Conservation (phyloP, 1,140 invertebrate genomes). For the Cotesia typhae region DNA sequence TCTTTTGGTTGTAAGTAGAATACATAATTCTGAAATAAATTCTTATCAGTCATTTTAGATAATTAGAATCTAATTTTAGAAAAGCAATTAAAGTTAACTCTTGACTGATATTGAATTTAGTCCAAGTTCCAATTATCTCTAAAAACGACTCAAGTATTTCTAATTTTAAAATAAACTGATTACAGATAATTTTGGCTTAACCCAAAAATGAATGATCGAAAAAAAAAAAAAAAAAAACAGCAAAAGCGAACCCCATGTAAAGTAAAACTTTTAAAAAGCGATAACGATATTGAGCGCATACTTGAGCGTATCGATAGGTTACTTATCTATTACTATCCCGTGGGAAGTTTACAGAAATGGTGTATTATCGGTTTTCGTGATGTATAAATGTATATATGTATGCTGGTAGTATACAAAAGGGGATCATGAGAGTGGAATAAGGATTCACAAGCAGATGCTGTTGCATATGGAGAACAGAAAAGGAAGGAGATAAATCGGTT, state of each 20-base stretch:
- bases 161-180: conserved; percentile 1
- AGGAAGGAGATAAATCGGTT: conserved; percentile 60
- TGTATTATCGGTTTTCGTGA: conserved; percentile 1
- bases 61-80: too few species aligned
- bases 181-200: conserved; percentile 9
- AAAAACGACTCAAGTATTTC: neutral
- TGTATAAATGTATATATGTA: conserved; percentile 1
- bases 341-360: conserved; percentile 15
- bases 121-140: too few species aligned
- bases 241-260: conserved; percentile 35
- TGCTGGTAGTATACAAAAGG: neutral
- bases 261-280: conserved; percentile 44
- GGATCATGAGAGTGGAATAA: conserved; percentile 32
- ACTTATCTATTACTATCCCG: too few species aligned
- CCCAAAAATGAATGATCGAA: conserved; percentile 15
- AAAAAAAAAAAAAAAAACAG: neutral
- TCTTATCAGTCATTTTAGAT: too few species aligned
- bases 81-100: too few species aligned
- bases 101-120: too few species aligned
- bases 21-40: too few species aligned
- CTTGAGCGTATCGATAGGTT: too few species aligned
- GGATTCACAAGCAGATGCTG: conserved; percentile 54
- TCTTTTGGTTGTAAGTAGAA: too few species aligned
- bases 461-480: conserved; percentile 63
- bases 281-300: conserved; percentile 46